These are phyloP conservation scores for Macrobrachium rosenbergii DNA, from an alignment of 1,140 invertebrate genomes.

Conservation along the genomic window DNA sequence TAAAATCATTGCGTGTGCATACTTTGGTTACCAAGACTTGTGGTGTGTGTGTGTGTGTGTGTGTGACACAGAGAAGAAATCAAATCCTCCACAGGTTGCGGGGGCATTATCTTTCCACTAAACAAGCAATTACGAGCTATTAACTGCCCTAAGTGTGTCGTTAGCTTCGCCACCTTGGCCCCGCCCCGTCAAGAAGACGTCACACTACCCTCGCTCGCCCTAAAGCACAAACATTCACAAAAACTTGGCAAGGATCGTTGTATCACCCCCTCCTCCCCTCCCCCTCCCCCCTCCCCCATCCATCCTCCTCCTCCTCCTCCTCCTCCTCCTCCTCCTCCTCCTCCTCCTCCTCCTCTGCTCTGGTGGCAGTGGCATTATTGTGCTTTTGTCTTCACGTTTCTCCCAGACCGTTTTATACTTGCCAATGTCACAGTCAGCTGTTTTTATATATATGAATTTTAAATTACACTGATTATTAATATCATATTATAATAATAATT, in stretches of 20 bases:
- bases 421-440: too few relatives aligned
- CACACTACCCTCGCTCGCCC: background rate
- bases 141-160: constrained; percentile 43
- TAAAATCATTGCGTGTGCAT: too few relatives aligned
- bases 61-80: constrained; percentile 12
- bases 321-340: background rate
- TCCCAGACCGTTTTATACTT: too few relatives aligned
- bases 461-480: background rate
- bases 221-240: background rate
- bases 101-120: constrained; percentile 29
- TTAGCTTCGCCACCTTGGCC: constrained; percentile 30
- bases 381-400: too few relatives aligned
- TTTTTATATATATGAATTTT: background rate
- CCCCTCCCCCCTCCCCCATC: background rate
- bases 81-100: constrained; percentile 25
- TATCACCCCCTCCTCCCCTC: background rate
- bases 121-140: constrained; percentile 37
- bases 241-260: constrained; percentile 10
- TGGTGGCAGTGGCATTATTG: too few relatives aligned
- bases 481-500: too few relatives aligned
- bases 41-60: background rate
- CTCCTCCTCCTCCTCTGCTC: background rate
- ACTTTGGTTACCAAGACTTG: too few relatives aligned
- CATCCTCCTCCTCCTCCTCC: background rate
- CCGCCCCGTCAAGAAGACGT: background rate